Percentiles rank a stretch among this genome's conserved stretches.
These are phyloP conservation scores for Caenorhabditis elegans DNA, from an alignment of 1,140 invertebrate genomes.

Conservation along the genomic window DNA sequence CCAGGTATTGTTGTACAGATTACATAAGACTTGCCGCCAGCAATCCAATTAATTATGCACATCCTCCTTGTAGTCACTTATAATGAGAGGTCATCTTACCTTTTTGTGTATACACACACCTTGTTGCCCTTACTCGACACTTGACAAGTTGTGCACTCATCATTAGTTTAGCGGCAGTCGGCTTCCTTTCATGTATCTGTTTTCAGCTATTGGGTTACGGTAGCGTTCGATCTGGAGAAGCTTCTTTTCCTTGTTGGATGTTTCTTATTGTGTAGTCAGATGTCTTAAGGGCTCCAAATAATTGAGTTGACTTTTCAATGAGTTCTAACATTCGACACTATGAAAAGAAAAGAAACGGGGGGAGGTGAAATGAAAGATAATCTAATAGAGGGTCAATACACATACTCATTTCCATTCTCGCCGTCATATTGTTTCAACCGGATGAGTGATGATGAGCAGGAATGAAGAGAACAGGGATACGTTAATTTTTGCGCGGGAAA, in stretches of 20 bases:
- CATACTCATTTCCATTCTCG: conserved; percentile 2
- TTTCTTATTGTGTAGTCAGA: conserved; percentile 33
- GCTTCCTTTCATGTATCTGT: not conserved
- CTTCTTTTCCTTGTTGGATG: not conserved
- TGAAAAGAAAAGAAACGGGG: not conserved
- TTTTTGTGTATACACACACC: not conserved
- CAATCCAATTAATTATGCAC: conserved; percentile 26
- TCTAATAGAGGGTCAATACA: not conserved
- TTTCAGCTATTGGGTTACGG: conserved; percentile 14
- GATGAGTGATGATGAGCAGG: not conserved
- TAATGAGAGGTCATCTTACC: conserved; percentile 11
- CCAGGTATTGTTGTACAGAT: conserved; percentile 12
- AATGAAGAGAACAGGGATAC: not conserved
- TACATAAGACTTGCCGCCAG: conserved; percentile 13
- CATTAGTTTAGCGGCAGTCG: conserved; percentile 10
- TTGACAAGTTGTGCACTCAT: not conserved
- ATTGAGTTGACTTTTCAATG: conserved; percentile 32
- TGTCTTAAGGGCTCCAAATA: conserved; percentile 13
- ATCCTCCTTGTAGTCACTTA: not conserved
- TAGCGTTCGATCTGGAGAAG: not conserved
- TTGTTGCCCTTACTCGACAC: not conserved
- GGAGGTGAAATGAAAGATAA: conserved; percentile 10
- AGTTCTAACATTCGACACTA: conserved; percentile 28
- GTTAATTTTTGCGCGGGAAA: not conserved
- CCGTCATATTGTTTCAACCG: conserved; percentile 28